Conservation (phyloP, 2,113 vertebrate species). For the Archocentrus centrarchus region DNA sequence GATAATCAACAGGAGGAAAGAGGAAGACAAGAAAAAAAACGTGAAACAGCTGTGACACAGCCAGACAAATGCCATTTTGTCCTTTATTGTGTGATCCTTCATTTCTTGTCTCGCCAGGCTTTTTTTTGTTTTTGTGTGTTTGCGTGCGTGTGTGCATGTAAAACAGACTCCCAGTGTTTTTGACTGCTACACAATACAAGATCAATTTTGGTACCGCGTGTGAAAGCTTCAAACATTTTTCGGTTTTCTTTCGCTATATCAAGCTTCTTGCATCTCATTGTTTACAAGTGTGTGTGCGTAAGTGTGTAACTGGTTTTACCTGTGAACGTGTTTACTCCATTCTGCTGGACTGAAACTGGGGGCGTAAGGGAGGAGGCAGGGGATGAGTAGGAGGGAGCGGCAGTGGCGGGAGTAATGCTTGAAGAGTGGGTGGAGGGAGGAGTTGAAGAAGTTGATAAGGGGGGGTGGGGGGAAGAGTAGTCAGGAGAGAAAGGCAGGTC, state of each 20-base stretch:
- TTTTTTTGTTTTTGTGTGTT: not conserved
- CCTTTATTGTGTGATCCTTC: constrained; percentile 12
- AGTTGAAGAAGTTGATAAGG: not conserved
- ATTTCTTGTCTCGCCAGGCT: not conserved
- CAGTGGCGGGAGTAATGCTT: constrained; percentile 6
- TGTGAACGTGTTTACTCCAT: constrained; percentile 80
- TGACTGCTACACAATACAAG: constrained; percentile 38
- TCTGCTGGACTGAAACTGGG: constrained; percentile 77
- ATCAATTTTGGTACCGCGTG: constrained; percentile 25
- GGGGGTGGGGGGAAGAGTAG: not conserved
- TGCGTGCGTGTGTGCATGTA: constrained; percentile 3
- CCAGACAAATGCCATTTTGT: constrained; percentile 41
- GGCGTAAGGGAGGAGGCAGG: constrained; percentile 67
- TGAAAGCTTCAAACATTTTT: constrained; percentile 36
- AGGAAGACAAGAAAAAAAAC: constrained; percentile 68
- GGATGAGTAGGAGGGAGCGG: constrained; percentile 33
- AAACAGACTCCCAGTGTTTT: constrained; percentile 28
- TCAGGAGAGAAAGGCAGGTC: constrained; percentile 36
- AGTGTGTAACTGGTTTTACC: constrained; percentile 77
- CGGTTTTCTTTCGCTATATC: constrained; percentile 38
- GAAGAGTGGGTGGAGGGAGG: not conserved
- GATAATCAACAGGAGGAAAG: constrained; percentile 54
- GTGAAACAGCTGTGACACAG: constrained; percentile 61
- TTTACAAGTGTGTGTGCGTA: constrained; percentile 29
- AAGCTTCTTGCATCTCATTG: not conserved